Conservation (phyloP, 2,888 invertebrate species). For the Panzeria rudis region DNA sequence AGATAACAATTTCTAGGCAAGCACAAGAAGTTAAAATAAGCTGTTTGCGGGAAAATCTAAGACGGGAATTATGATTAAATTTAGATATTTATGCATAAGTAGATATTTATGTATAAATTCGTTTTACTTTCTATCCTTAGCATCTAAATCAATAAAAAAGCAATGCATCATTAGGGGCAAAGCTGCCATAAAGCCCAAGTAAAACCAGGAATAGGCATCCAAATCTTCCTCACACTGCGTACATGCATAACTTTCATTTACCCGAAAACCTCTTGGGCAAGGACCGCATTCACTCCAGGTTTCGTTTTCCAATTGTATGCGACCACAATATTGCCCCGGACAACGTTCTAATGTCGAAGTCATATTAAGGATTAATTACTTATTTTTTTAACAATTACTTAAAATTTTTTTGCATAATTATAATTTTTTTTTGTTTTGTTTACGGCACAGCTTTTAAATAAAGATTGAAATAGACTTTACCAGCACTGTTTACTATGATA, state of each 20-base stretch:
- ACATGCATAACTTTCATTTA: constrained; percentile 89
- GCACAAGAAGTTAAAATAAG: constrained; percentile 92
- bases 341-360: constrained; percentile 69
- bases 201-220: constrained; percentile 94
- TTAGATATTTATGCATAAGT: neutral
- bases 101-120: neutral
- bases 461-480: neutral
- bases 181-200: constrained; percentile 97
- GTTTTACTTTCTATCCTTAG: constrained; percentile 88
- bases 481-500: constrained; percentile 7
- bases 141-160: constrained; percentile 95
- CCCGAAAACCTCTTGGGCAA: constrained; percentile 92
- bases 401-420: constrained; percentile 8
- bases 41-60: constrained; percentile 88
- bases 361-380: constrained; percentile 29
- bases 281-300: constrained; percentile 93
- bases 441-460: constrained; percentile 38
- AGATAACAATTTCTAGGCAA: constrained; percentile 90
- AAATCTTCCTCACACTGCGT: constrained; percentile 90
- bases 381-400: neutral
- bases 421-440: constrained; percentile 39
- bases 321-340: constrained; percentile 84
- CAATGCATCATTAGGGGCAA: constrained; percentile 94
- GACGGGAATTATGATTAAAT: neutral
- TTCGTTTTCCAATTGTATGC: constrained; percentile 87